Evolutionary conservation across 2,113 vertebrate genomes (phyloP), one percentile per base, ranked within the genome.

Genomic region (Astatotilapia flaviijosephi): DNA sequence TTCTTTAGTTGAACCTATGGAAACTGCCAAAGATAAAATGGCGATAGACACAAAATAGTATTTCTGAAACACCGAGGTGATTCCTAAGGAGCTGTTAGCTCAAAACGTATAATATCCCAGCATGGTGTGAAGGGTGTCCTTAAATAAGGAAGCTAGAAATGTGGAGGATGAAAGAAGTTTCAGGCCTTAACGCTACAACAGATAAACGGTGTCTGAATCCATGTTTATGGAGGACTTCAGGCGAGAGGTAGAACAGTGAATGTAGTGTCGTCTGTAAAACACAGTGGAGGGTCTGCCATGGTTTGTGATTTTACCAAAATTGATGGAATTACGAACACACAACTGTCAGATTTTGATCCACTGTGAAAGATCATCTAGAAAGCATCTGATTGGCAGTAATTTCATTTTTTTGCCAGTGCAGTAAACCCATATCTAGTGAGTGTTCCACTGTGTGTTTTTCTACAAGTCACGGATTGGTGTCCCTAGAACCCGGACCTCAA

Each of bases 41-140:
- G 0, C 0, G 6, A 28, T 0, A 1, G 70, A 42, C 23, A 19
- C 15, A 47, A 45, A 73, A 47, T 26, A 75, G 23, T 47, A 19
- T 75, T 28, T 47, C 14, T 73, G 68, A 26, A 73, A 45, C n/a
- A 2, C 12, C 23, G 17, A 75, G 9, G 14, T 75, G 42, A 19
- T 28, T 75, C 68, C 42, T 26, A 75, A 47, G 42, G 70, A 47
- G 14, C 70, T 47, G 42, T 17, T 47, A 12, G 23, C 70, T 47
- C 23, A 47, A 3, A 19, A 11, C 2, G 2, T 15, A 6, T 45
- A 10, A 75, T 75, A 47, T 47, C 14, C 4, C 42, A 75, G 70
- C 1, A 47, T 47, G 15, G 23, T 75, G 40, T 73, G 40, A 45
- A 45, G 40, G 13, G 5, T 47, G 42, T 28, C 23, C 42, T 47